Evolutionary conservation across 2,888 invertebrate species (phyloP).

Genomic region (Leptothorax acervorum): DNA sequence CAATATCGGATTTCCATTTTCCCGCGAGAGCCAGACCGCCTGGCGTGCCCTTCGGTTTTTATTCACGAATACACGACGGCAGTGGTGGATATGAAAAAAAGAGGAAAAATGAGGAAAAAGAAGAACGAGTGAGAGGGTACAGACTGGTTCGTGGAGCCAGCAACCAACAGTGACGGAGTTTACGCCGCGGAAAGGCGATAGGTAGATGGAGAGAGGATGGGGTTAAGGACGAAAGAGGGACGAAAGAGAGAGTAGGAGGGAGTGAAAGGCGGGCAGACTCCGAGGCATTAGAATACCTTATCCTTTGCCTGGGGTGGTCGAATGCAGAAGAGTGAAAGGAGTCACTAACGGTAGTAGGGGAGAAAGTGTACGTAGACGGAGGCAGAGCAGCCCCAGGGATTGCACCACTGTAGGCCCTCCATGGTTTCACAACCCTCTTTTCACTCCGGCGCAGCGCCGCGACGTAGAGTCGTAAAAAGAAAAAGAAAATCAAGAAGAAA

Average conservation of each 20-base stretch:
- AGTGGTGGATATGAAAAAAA: slow-evolving; percentile 43
- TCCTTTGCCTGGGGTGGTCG: slow-evolving; percentile 59
- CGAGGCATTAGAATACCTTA: slow-evolving; percentile 78
- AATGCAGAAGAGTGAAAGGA: slow-evolving; percentile 63
- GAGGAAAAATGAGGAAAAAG: not conserved
- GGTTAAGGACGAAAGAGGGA: slow-evolving; percentile 56
- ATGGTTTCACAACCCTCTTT: slow-evolving; percentile 67
- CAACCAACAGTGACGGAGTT: slow-evolving; percentile 43
- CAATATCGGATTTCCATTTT: slow-evolving; percentile 77
- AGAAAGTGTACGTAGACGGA: slow-evolving; percentile 33
- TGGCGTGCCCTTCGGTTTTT: slow-evolving; percentile 65
- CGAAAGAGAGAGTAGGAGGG: slow-evolving; percentile 59
- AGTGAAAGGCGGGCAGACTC: slow-evolving; percentile 71
- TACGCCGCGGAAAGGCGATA: slow-evolving; percentile 40
- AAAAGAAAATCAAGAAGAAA: slow-evolving; percentile 60
- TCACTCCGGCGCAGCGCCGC: slow-evolving; percentile 58
- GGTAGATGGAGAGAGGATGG: slow-evolving; percentile 38
- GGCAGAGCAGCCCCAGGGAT: slow-evolving; percentile 64
- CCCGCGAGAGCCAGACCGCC: slow-evolving; percentile 50
- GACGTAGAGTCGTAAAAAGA: slow-evolving; percentile 54
- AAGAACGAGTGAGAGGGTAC: slow-evolving; percentile 33
- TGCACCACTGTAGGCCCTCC: slow-evolving; percentile 65
- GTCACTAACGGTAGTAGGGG: slow-evolving; percentile 30
- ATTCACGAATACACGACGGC: slow-evolving; percentile 61
- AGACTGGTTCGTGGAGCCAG: slow-evolving; percentile 40